Conservation (phyloP, 1,140 invertebrate genomes). For the Aphidius gifuensis region DNA sequence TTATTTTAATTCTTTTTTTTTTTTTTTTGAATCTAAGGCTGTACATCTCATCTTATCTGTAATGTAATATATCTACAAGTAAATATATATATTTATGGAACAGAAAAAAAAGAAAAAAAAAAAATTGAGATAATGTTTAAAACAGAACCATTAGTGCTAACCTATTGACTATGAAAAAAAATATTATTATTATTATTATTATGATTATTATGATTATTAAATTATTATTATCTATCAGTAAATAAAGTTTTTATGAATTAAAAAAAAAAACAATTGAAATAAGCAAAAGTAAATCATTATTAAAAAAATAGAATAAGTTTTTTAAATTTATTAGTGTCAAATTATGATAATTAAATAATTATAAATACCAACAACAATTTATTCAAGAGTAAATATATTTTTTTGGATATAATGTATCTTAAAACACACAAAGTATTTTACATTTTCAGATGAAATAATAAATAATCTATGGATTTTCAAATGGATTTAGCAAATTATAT, state of each 20-base stretch:
- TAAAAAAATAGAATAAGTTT: too few species aligned
- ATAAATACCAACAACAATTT: too few species aligned
- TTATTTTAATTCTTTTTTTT: slow-evolving; percentile 8
- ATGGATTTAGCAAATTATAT: too few species aligned
- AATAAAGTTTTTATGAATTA: slow-evolving; percentile 12
- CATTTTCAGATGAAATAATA: too few species aligned
- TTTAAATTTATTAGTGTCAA: too few species aligned
- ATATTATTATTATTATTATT: slow-evolving; percentile 25
- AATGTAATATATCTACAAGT: slow-evolving; percentile 17
- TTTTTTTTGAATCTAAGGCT: slow-evolving; percentile 23
- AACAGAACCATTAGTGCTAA: slow-evolving; percentile 10
- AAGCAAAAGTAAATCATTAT: background rate
- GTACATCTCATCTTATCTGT: slow-evolving; percentile 26
- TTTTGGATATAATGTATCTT: too few species aligned
- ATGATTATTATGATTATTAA: slow-evolving; percentile 23
- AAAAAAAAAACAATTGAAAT: slow-evolving; percentile 23
- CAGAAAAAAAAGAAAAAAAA: slow-evolving; percentile 7
- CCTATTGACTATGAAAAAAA: slow-evolving; percentile 17
- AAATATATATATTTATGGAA: background rate
- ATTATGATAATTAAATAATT: too few species aligned
- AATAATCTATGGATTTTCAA: too few species aligned
- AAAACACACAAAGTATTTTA: too few species aligned
- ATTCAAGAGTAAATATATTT: too few species aligned
- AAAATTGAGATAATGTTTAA: slow-evolving; percentile 12
- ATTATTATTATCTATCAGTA: slow-evolving; percentile 28